Percentiles rank a stretch among this genome's conserved stretches.
Evolutionary conservation across 2,113 vertebrate genomes (phyloP).

Genomic region (Nothoprocta perdicaria): DNA sequence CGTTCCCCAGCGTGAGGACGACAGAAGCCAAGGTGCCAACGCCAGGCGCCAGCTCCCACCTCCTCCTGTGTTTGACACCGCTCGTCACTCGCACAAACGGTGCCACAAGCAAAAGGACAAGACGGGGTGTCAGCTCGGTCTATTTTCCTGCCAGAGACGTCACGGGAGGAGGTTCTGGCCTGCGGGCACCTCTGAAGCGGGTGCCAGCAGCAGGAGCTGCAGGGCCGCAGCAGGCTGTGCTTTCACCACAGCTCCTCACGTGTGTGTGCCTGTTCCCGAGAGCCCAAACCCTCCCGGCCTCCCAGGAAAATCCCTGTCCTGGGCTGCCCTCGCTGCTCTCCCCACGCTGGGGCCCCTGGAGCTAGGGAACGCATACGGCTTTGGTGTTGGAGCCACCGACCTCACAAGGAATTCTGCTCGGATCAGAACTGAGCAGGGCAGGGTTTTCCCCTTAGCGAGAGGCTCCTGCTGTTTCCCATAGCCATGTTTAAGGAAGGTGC

Average conservation of each 20-base stretch:
- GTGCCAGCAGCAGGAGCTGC: background rate
- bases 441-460: slow-evolving; percentile 55
- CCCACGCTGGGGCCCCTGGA: background rate
- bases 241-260: background rate
- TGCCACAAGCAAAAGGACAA: background rate
- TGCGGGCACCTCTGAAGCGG: background rate
- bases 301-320: background rate
- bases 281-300: background rate
- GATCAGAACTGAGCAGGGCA: slow-evolving; percentile 43
- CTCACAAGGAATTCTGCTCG: slow-evolving; percentile 59
- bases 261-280: background rate
- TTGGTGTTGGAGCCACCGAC: slow-evolving; percentile 37
- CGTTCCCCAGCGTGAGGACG: background rate
- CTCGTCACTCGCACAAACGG: background rate
- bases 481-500: slow-evolving; percentile 58
- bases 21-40: background rate
- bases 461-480: slow-evolving; percentile 46
- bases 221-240: background rate
- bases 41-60: background rate
- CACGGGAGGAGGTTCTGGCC: background rate
- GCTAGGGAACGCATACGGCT: slow-evolving; percentile 28
- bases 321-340: background rate
- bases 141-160: background rate
- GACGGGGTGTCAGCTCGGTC: background rate
- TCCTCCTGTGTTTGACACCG: background rate